These are phyloP conservation scores for Clarias macrocephalus DNA, from an alignment of 2,113 vertebrate species.

Conservation along the genomic window DNA sequence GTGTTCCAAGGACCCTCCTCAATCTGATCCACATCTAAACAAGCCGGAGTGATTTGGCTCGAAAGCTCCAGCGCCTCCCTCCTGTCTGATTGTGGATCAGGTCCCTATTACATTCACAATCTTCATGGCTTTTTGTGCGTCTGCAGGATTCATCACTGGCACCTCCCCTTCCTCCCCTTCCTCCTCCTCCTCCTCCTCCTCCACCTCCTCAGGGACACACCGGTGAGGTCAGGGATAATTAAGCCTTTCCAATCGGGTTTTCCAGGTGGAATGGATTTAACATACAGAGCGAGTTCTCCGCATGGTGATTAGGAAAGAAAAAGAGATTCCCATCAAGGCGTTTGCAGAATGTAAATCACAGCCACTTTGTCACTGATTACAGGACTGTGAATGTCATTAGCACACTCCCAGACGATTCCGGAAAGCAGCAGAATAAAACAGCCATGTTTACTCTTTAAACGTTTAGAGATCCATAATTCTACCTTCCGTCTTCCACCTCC, in stretches of 20 bases:
- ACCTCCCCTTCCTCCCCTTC: background rate
- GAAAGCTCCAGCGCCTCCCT: background rate
- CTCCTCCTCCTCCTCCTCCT: conserved; percentile 18
- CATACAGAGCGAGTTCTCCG: conserved; percentile 46
- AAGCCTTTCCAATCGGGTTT: conserved; percentile 42
- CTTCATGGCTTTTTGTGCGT: background rate
- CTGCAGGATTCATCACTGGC: conserved; percentile 56
- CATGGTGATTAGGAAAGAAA: conserved; percentile 47
- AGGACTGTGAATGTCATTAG: conserved; percentile 44
- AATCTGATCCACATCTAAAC: background rate
- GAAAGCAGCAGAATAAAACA: background rate
- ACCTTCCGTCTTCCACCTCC: background rate
- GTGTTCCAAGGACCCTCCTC: too few relatives aligned
- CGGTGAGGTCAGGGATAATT: conserved; percentile 36
- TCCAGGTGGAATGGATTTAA: conserved; percentile 45
- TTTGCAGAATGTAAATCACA: conserved; percentile 41
- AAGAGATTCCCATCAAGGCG: conserved; percentile 28
- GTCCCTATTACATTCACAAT: background rate
- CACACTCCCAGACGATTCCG: background rate
- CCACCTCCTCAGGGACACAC: conserved; percentile 37
- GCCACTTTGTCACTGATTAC: conserved; percentile 37
- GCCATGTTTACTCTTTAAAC: background rate
- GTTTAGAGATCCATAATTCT: background rate
- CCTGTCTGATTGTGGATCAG: background rate
- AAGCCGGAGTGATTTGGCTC: background rate